These are phyloP conservation scores for Eupeodes luniger DNA, from an alignment of 2,888 invertebrate genomes.

Conservation along the genomic window DNA sequence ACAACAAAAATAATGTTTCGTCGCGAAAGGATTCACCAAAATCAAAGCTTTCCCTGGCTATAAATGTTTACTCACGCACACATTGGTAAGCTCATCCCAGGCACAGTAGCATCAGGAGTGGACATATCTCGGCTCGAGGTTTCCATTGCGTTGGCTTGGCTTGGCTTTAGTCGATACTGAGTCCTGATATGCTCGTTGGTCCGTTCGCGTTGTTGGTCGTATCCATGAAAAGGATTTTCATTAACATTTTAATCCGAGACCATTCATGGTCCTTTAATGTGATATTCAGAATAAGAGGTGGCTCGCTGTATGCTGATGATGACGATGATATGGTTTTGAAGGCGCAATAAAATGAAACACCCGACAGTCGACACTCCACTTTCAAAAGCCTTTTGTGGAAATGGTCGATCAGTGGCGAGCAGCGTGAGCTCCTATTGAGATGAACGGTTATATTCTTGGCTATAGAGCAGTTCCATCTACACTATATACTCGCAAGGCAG, in stretches of 20 bases:
- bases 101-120: background rate
- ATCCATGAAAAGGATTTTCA: conserved; percentile 73
- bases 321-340: conserved; percentile 16
- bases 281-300: conserved; percentile 56
- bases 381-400: background rate
- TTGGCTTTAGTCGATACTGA: background rate
- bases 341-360: conserved; percentile 27
- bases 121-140: background rate
- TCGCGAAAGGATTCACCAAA: conserved; percentile 65
- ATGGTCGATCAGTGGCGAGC: conserved; percentile 19
- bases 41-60: conserved; percentile 43
- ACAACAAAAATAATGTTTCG: conserved; percentile 24
- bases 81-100: background rate
- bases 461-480: background rate
- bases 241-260: conserved; percentile 74
- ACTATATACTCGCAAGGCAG: background rate
- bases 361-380: background rate
- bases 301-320: background rate
- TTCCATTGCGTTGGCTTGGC: background rate
- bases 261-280: conserved; percentile 73
- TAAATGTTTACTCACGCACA: conserved; percentile 9
- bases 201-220: background rate
- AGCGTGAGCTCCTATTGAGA: conserved; percentile 1
- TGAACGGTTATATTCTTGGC: conserved; percentile 33
- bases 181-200: no score